Conservation (phyloP, 2,113 vertebrate species). For the Myotis yumanensis region DNA sequence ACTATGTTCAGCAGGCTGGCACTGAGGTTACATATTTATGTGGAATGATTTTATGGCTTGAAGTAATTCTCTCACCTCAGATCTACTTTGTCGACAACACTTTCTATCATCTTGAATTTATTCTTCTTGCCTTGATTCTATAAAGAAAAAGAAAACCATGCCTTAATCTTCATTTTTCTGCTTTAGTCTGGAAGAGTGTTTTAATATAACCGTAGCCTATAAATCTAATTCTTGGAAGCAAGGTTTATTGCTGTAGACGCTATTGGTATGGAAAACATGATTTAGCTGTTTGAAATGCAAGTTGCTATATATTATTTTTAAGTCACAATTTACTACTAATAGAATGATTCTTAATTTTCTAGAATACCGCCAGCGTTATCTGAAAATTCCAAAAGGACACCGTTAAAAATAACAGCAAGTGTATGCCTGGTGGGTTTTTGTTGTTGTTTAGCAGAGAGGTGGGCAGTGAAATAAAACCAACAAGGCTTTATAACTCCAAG, state of each 20-base stretch:
- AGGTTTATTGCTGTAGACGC: slow-evolving; percentile 25
- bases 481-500: not conserved
- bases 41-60: slow-evolving; percentile 3
- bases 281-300: slow-evolving; percentile 17
- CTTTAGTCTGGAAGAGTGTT: not conserved
- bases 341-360: not conserved
- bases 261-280: not conserved
- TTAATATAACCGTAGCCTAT: slow-evolving; percentile 36
- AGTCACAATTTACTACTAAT: not conserved
- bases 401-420: not conserved
- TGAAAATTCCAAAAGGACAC: slow-evolving; percentile 11
- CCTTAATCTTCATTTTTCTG: slow-evolving; percentile 37
- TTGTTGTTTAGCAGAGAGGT: not conserved
- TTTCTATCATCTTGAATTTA: slow-evolving; percentile 47
- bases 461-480: not conserved
- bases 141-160: not conserved
- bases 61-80: not conserved
- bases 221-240: slow-evolving; percentile 35
- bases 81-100: not conserved
- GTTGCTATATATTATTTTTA: slow-evolving; percentile 30
- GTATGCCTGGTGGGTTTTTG: not conserved
- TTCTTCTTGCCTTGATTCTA: slow-evolving; percentile 13
- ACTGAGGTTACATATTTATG: slow-evolving; percentile 26
- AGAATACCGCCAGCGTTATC: not conserved
- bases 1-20: not conserved